Percentiles rank a stretch among this genome's conserved stretches.
Evolutionary conservation across 2,113 vertebrate species (phyloP).

Genomic region (Perognathus longimembris): DNA sequence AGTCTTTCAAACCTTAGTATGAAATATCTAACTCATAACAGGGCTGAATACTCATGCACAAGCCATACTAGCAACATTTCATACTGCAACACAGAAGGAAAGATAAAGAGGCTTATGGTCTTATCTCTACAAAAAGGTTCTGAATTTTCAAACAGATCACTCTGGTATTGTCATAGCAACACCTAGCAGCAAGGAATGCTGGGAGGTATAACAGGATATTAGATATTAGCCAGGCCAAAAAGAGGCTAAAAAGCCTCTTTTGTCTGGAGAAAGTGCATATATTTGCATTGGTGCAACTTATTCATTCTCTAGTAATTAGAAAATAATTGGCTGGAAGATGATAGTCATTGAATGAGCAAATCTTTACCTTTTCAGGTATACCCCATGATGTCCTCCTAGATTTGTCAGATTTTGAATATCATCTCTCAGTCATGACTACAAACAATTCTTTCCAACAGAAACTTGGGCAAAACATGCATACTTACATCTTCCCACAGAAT

Average conservation of each 20-base stretch:
- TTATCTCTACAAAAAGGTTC: background rate
- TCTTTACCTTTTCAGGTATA: background rate
- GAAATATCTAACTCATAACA: background rate
- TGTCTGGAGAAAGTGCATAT: background rate
- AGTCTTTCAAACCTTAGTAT: background rate
- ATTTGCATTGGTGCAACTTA: background rate
- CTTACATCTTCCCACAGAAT: background rate
- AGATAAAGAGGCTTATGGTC: background rate
- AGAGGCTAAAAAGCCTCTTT: background rate
- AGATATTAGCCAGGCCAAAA: background rate
- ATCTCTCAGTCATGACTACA: background rate
- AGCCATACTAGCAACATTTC: background rate
- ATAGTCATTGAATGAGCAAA: background rate
- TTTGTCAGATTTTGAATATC: background rate
- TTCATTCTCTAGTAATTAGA: background rate
- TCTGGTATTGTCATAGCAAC: background rate
- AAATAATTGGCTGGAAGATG: background rate
- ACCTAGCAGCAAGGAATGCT: background rate
- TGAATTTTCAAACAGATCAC: background rate
- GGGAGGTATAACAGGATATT: background rate
- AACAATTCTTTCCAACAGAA: slow-evolving; percentile 8
- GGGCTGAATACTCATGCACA: background rate
- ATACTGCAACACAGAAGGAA: background rate
- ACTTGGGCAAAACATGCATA: background rate
- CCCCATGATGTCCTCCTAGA: background rate